Evolutionary conservation across 2,113 vertebrate species (phyloP).

Genomic region (Mola mola): DNA sequence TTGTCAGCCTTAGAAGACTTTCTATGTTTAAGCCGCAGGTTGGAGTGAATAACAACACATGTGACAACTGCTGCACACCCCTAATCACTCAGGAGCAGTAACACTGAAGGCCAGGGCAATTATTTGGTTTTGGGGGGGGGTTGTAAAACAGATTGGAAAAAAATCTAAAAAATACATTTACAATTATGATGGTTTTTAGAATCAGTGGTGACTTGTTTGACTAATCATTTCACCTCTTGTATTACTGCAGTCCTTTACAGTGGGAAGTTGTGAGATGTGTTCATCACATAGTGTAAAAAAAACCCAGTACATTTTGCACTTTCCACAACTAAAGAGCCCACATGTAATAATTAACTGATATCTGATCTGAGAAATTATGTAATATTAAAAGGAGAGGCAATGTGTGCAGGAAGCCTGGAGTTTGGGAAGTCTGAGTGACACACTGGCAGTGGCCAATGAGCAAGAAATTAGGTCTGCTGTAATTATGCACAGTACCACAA

Average conservation of each 20-base stretch:
- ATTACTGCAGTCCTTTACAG: no score
- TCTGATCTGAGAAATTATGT: background rate
- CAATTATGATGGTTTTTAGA: no score
- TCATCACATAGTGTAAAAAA: no score
- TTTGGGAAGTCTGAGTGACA: conserved; percentile 21
- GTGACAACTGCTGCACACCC: conserved; percentile 21
- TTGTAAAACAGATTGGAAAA: background rate
- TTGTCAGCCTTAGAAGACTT: background rate
- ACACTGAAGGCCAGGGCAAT: background rate
- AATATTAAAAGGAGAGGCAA: conserved; percentile 2
- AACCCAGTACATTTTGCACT: background rate
- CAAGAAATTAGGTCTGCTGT: conserved; percentile 55
- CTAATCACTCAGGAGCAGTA: conserved; percentile 10
- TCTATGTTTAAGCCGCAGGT: background rate
- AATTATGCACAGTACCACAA: conserved; percentile 63
- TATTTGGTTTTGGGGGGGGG: background rate
- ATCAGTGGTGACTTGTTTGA: no score
- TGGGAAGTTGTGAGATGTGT: background rate
- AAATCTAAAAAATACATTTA: background rate
- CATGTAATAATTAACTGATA: background rate
- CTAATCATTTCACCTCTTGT: background rate
- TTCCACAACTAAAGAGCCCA: background rate
- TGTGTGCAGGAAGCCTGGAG: conserved; percentile 1
- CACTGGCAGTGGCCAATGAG: conserved; percentile 43
- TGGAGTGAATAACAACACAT: background rate